Conservation (phyloP, 2,113 vertebrate species). For the Ammospiza caudacuta region DNA sequence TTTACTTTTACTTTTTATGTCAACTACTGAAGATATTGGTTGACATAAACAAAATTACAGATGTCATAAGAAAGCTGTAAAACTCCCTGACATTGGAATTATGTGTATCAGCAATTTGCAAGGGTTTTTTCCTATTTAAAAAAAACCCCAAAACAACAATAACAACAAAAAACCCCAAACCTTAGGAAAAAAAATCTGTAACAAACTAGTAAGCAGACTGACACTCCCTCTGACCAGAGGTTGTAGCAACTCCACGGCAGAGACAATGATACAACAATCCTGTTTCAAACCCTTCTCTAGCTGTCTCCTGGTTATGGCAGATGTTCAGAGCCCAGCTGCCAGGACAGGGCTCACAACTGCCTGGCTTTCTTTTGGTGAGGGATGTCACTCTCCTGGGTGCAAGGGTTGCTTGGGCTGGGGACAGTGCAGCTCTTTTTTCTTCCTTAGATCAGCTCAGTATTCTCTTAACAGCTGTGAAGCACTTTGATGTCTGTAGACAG, state of each 20-base stretch:
- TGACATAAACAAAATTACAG: not conserved
- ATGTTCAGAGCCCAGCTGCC: not conserved
- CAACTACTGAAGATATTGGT: not conserved
- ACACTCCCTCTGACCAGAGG: not conserved
- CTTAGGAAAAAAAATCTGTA: not conserved
- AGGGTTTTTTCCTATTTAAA: not conserved
- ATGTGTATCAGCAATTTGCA: not conserved
- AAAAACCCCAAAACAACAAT: not conserved
- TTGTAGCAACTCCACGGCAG: not conserved
- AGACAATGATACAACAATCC: not conserved
- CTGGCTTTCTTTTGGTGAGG: not conserved
- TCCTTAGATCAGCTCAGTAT: not conserved
- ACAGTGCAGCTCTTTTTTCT: not conserved
- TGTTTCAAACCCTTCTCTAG: not conserved
- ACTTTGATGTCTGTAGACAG: not conserved
- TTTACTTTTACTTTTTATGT: not conserved
- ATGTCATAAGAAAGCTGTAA: not conserved
- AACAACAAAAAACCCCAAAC: not conserved
- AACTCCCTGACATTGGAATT: not conserved
- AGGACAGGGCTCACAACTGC: not conserved
- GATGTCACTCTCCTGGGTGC: not conserved
- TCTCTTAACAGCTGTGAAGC: not conserved
- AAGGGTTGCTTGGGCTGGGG: not conserved
- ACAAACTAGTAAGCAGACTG: not conserved
- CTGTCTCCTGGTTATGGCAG: not conserved